phyloP scores from a whole-genome alignment of 2,797 vertebrate species.

The Pyrrhura leucotis region DNA sequence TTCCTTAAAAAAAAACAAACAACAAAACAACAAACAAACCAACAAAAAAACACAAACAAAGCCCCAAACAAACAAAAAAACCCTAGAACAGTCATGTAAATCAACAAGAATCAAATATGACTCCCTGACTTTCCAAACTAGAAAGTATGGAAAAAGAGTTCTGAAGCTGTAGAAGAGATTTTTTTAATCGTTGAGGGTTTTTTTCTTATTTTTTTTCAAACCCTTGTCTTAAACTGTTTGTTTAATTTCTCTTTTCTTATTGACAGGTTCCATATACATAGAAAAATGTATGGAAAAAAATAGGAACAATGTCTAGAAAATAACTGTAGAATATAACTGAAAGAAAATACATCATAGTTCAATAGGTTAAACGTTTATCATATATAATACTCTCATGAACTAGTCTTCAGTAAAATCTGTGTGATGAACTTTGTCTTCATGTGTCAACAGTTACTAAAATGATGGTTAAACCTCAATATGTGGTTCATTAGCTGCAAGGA shows the following conservation, averaged over 20 bases:
- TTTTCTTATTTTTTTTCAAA: not conserved
- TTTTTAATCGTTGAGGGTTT: not conserved
- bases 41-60: not conserved
- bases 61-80: not conserved
- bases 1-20: not conserved
- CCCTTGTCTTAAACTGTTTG: not conserved
- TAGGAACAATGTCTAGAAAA: not conserved
- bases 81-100: not conserved
- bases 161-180: not conserved
- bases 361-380: not conserved
- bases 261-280: not conserved
- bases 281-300: not conserved
- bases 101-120: not conserved
- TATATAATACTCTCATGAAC: not conserved
- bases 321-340: not conserved
- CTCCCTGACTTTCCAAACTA: not conserved
- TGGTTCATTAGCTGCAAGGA: slow-evolving; percentile 19
- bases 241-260: not conserved
- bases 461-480: not conserved
- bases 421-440: not conserved
- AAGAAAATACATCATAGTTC: not conserved
- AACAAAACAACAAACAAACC: not conserved
- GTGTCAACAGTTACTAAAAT: not conserved
- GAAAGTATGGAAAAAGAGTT: not conserved
- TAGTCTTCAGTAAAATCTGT: not conserved